phyloP scores from a whole-genome alignment of 2,888 invertebrate species.

The Drosophila kambysellisi region DNA sequence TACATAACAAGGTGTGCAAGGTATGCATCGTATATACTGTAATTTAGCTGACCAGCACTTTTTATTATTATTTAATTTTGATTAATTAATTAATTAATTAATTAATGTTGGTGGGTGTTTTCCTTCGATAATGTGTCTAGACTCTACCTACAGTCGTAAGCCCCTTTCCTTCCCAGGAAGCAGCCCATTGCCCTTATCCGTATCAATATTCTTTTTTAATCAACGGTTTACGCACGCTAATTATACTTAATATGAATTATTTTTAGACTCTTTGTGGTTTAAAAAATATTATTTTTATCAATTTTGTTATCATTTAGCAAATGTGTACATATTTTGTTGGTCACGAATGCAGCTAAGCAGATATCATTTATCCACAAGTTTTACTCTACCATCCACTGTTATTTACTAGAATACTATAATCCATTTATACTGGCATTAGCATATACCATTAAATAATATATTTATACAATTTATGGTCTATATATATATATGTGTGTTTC shows the following conservation, averaged over 20 bases:
- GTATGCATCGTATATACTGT: neutral
- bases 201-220: neutral
- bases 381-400: neutral
- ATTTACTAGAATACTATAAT: neutral
- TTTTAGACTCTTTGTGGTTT: neutral
- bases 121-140: conserved; percentile 2
- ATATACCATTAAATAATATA: neutral
- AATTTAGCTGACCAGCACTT: neutral
- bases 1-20: neutral
- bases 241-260: neutral
- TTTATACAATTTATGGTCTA: neutral
- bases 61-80: neutral
- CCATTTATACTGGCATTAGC: neutral
- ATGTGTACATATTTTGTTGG: neutral
- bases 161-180: neutral
- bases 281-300: neutral
- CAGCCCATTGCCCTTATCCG: neutral
- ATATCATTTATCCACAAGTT: neutral
- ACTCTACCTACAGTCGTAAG: neutral
- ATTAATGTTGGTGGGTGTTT: neutral
- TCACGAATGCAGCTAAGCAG: neutral
- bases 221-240: neutral
- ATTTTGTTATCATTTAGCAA: neutral
- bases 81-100: too few relatives aligned
- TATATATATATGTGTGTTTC: neutral